A percentile compares a stretch with the other conserved stretches of the same genome.
phyloP scores from a whole-genome alignment of 2,797 vertebrate species.

The Bufotes viridis region DNA sequence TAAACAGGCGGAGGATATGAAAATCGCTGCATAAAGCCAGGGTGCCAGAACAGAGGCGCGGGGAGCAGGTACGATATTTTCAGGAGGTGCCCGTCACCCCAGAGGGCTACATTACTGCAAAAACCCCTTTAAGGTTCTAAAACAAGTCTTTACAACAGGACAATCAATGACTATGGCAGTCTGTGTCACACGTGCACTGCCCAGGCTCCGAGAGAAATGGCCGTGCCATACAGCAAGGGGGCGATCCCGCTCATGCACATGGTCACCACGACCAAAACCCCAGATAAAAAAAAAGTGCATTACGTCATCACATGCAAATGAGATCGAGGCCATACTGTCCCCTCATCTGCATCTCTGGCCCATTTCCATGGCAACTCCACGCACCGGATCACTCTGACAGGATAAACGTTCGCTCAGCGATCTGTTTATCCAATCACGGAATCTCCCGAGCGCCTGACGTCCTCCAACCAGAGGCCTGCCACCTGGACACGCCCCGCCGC shows the following conservation, averaged over 20 bases:
- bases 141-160: no score
- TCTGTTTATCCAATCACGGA: slow-evolving; percentile 24
- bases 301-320: slow-evolving; percentile 13
- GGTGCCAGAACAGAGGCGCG: no score
- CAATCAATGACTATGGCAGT: no score
- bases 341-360: slow-evolving; percentile 1
- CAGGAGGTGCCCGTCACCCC: no score
- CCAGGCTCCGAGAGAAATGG: not conserved
- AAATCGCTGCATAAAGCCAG: no score
- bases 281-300: not conserved
- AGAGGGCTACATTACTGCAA: no score
- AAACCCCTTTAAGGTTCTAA: no score
- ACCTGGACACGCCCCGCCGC: not conserved
- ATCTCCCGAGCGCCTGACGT: not conserved
- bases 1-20: no score
- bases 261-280: not conserved
- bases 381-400: not conserved
- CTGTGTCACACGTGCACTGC: no score
- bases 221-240: not conserved
- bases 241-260: not conserved
- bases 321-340: not conserved
- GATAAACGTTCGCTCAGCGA: not conserved
- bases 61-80: no score
- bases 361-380: slow-evolving; percentile 36
- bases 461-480: not conserved